Evolutionary conservation across 1,140 invertebrate genomes (phyloP).

Genomic region (Spodoptera litura): DNA sequence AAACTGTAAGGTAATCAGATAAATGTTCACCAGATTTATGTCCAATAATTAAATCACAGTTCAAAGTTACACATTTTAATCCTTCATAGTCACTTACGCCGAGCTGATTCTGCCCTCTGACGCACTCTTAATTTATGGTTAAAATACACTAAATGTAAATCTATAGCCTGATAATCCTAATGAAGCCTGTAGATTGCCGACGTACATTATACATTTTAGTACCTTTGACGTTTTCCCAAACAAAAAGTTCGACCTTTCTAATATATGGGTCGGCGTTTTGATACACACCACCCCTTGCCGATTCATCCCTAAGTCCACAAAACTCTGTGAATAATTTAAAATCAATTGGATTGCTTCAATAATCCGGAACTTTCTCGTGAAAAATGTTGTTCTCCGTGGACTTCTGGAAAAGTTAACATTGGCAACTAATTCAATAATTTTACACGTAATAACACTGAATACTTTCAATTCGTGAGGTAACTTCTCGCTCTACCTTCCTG

Average conservation of each 20-base stretch:
- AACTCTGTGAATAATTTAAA: slow-evolving; percentile 50
- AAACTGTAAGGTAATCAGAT: slow-evolving; percentile 3
- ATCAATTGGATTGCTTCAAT: slow-evolving; percentile 50
- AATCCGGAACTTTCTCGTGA: slow-evolving; percentile 35
- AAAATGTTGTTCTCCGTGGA: slow-evolving; percentile 30
- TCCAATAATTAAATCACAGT: slow-evolving; percentile 24
- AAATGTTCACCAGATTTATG: slow-evolving; percentile 3
- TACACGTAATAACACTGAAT: slow-evolving; percentile 44
- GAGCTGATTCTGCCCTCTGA: slow-evolving; percentile 18
- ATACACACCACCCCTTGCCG: slow-evolving; percentile 34
- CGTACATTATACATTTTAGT: slow-evolving; percentile 1
- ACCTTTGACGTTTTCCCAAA: slow-evolving; percentile 19
- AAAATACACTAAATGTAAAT: slow-evolving; percentile 21
- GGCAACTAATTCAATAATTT: slow-evolving; percentile 37
- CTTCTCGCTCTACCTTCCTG: slow-evolving; percentile 42
- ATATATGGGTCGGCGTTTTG: slow-evolving; percentile 28
- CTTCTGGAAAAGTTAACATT: not conserved
- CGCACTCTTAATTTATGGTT: slow-evolving; percentile 27
- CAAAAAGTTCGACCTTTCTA: slow-evolving; percentile 37
- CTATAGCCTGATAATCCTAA: slow-evolving; percentile 1
- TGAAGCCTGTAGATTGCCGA: not conserved
- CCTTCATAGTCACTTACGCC: slow-evolving; percentile 23
- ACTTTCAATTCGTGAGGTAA: slow-evolving; percentile 47
- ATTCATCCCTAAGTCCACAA: slow-evolving; percentile 40
- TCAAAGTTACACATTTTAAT: slow-evolving; percentile 36